phyloP scores from a whole-genome alignment of 1,140 invertebrate genomes.

The Drosophila yakuba region DNA sequence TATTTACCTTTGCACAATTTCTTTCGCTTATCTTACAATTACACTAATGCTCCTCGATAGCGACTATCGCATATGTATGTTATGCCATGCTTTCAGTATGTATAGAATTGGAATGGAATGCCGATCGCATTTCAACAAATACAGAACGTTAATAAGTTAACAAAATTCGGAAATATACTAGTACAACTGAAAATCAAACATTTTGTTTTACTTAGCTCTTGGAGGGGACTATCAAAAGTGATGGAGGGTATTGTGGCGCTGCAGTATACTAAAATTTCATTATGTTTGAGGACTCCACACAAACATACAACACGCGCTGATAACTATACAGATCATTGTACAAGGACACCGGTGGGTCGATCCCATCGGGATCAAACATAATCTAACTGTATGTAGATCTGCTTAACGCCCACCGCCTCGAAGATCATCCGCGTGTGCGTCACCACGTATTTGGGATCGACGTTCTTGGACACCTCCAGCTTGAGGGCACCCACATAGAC shows the following conservation, averaged over 20 bases:
- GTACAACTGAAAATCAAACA: constrained; percentile 43
- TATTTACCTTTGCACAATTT: constrained; percentile 53
- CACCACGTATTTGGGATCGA: constrained; percentile 95
- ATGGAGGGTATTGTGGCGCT: constrained; percentile 12
- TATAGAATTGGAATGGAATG: constrained; percentile 71
- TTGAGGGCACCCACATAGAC: constrained; percentile 96
- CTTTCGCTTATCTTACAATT: constrained; percentile 67
- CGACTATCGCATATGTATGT: constrained; percentile 50
- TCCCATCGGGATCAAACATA: constrained; percentile 87
- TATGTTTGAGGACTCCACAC: constrained; percentile 38
- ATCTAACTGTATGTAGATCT: constrained; percentile 96
- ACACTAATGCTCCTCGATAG: constrained; percentile 56
- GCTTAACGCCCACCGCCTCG: constrained; percentile 93
- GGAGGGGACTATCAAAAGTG: constrained; percentile 36
- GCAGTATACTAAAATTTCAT: constrained; percentile 62
- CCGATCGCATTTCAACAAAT: constrained; percentile 59
- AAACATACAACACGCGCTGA: constrained; percentile 40
- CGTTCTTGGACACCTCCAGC: constrained; percentile 95
- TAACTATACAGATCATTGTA: constrained; percentile 57
- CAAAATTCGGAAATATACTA: constrained; percentile 52
- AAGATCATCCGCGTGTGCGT: constrained; percentile 98
- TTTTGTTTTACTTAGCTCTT: constrained; percentile 37
- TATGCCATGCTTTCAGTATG: constrained; percentile 38
- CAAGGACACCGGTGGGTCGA: constrained; percentile 23
- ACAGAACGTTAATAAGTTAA: constrained; percentile 69